phyloP scores from a whole-genome alignment of 2,888 invertebrate genomes.

The Agrenia bidenticulata region DNA sequence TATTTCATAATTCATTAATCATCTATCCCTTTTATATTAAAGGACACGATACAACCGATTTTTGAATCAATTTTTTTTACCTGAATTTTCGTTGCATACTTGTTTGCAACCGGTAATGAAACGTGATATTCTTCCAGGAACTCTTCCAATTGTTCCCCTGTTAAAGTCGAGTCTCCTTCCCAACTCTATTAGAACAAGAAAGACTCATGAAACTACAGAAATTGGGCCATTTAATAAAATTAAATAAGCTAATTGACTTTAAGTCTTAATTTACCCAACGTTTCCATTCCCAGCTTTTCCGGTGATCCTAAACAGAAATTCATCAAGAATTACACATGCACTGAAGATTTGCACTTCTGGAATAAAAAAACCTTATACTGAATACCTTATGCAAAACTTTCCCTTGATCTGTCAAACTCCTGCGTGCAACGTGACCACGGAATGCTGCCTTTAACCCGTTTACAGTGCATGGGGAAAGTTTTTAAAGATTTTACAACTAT shows the following conservation, averaged over 20 bases:
- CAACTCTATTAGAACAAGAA: slow-evolving; percentile 19
- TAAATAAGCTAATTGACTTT: not conserved
- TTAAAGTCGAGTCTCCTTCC: slow-evolving; percentile 33
- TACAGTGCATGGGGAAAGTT: not conserved
- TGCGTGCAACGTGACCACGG: slow-evolving; percentile 31
- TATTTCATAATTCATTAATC: no score
- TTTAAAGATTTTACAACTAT: no score
- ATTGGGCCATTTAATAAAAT: not conserved
- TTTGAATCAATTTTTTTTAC: no score
- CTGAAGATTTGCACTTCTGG: not conserved
- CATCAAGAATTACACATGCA: no score
- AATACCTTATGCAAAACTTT: slow-evolving; percentile 15
- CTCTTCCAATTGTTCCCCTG: slow-evolving; percentile 28
- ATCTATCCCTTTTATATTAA: no score
- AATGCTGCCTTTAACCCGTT: slow-evolving; percentile 26
- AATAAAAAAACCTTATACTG: not conserved
- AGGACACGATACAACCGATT: no score
- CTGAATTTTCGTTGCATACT: slow-evolving; percentile 8
- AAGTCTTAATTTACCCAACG: slow-evolving; percentile 20
- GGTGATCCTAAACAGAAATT: slow-evolving; percentile 8
- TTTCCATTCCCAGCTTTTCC: slow-evolving; percentile 34
- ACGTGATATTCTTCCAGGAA: slow-evolving; percentile 29
- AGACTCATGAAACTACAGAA: not conserved
- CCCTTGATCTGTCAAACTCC: slow-evolving; percentile 22
- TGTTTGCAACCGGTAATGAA: slow-evolving; percentile 20